Evolutionary conservation across 2,888 invertebrate species (phyloP), one percentile per base, ranked within the genome.

Genomic region (Caenorhabditis doughertyi): DNA sequence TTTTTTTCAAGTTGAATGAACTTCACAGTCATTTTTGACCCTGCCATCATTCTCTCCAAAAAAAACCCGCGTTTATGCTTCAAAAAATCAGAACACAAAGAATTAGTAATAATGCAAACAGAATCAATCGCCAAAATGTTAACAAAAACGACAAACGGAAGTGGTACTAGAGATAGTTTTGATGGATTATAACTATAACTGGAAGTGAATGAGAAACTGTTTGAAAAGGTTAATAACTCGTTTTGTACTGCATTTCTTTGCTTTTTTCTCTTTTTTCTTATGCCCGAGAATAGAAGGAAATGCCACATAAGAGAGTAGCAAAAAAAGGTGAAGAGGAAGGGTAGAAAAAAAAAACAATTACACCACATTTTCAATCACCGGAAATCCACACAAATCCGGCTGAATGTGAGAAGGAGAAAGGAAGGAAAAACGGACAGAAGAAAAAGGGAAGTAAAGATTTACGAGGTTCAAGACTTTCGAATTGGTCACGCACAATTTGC

Each of bases 291-390:
- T 16, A 18, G n/a, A 18, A 39, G 39, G 29, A 35, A 44, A 51
- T 35, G 60, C 25, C 25, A 49, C n/a, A 55, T 29, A 44, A 23
- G 21, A 53, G 64, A 64, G 56, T 42, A 55, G 29, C 39, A 73
- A 55, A 32, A 32, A 39, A 44, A 56, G 23, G 64, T 4, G 49
- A 25, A 53, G 58, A 25, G 35, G 53, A 23, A 44, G 68, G 21
- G 35, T 29, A n/a, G 42, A 11, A 35, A 44, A 42, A 65, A 79
- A 79, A 79, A 71, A 79, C 79, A 71, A 71, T 71, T 74, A 74
- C 74, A 74, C 74, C 74, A 65, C 76, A 76, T 76, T 68, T 60
- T 76, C 67, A 67, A 76, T 76, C 76, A 76, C 76, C 76, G 76
- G 76, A 76, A 76, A 68, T 68, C 76, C 60, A 68, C 76, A 76